Evolutionary conservation across 2,888 invertebrate genomes (phyloP).

Genomic region (Pachycephus smyrnensis): DNA sequence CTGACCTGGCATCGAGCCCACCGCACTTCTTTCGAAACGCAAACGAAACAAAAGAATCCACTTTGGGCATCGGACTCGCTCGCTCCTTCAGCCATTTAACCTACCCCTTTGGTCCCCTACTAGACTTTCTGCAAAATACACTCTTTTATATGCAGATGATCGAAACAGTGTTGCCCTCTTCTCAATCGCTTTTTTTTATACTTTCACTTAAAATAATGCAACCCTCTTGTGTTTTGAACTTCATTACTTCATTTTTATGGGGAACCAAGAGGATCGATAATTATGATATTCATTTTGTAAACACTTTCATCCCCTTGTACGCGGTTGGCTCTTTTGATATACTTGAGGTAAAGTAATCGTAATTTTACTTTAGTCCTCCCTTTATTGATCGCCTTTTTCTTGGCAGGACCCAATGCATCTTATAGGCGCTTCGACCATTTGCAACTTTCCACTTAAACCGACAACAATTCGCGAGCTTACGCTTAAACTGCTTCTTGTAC

Average conservation of each 20-base stretch:
- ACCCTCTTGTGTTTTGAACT: background rate
- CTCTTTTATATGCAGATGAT: background rate
- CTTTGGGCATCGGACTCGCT: slow-evolving; percentile 10
- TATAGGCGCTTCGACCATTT: slow-evolving; percentile 45
- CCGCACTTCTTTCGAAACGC: slow-evolving; percentile 25
- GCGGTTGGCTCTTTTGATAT: background rate
- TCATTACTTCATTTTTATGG: background rate
- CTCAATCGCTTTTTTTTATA: background rate
- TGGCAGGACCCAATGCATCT: background rate
- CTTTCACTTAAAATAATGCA: background rate
- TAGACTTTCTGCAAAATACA: background rate
- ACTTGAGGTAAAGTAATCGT: background rate
- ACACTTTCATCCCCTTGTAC: background rate
- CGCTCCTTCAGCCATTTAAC: background rate
- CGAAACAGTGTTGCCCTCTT: background rate
- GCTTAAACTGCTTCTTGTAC: slow-evolving; percentile 38
- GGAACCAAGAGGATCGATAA: background rate
- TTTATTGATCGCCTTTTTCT: background rate
- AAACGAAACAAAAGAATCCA: slow-evolving; percentile 36
- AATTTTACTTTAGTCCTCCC: background rate
- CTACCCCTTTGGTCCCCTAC: background rate
- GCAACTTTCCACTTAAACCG: slow-evolving; percentile 62
- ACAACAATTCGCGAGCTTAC: slow-evolving; percentile 59
- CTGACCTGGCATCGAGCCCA: slow-evolving; percentile 52
- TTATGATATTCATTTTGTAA: background rate